A percentile compares a stretch with the other conserved stretches of the same genome.
Evolutionary conservation across 2,888 invertebrate species (phyloP).

Genomic region (Agonopterix heracliana): DNA sequence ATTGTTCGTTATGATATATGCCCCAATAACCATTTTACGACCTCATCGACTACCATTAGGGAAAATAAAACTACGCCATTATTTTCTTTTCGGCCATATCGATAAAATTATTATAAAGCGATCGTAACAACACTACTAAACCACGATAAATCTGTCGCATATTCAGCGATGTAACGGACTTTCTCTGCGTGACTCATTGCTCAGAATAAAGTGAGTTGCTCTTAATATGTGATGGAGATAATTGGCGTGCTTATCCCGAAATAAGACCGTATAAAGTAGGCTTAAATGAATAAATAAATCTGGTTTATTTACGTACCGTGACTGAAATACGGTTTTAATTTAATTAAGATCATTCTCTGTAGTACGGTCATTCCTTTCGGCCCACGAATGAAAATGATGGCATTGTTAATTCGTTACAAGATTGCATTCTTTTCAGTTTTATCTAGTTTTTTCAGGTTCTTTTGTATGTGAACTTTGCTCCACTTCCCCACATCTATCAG

Average conservation of each 20-base stretch:
- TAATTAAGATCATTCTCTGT: no score
- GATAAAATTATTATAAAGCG: not conserved
- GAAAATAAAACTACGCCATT: not conserved
- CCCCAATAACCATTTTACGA: not conserved
- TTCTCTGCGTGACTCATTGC: constrained; percentile 71
- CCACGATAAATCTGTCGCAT: constrained; percentile 75
- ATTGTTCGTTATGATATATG: not conserved
- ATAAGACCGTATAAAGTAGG: constrained; percentile 48
- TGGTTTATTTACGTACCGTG: not conserved
- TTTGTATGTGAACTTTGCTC: no score
- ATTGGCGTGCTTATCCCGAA: constrained; percentile 67
- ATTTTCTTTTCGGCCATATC: not conserved
- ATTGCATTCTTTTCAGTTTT: no score
- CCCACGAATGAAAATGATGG: no score
- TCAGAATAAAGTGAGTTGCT: constrained; percentile 63
- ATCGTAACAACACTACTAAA: constrained; percentile 40
- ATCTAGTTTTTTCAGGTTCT: no score
- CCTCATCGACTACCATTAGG: not conserved
- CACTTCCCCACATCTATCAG: no score
- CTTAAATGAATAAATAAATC: constrained; percentile 24
- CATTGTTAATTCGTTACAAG: no score
- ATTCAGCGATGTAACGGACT: constrained; percentile 75
- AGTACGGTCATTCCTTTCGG: no score
- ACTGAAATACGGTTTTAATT: no score
- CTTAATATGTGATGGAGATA: constrained; percentile 70